A percentile compares a stretch with the other conserved stretches of the same genome.
Conservation (phyloP, 2,113 vertebrate genomes). For the Sylvilagus bachmani region DNA sequence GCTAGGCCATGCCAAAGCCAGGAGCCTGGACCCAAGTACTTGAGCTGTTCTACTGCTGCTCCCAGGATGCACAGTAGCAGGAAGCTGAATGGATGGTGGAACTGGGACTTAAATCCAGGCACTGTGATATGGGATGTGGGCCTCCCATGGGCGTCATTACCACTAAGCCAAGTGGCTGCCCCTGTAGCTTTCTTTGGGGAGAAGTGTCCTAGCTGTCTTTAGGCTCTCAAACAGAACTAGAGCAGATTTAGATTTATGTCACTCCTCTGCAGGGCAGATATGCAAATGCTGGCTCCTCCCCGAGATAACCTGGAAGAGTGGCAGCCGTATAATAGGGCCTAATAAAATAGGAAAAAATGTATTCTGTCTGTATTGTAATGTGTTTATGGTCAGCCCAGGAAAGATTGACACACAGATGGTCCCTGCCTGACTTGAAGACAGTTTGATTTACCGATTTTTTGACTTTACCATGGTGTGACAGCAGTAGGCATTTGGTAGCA, state of each 20-base stretch:
- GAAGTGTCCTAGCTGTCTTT: background rate
- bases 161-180: too few species aligned
- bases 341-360: background rate
- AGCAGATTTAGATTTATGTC: conserved; percentile 33
- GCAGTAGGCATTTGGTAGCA: background rate
- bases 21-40: too few species aligned
- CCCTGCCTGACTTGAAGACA: background rate
- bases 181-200: background rate
- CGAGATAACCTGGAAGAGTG: background rate
- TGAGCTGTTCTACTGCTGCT: too few species aligned
- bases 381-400: background rate
- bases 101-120: too few species aligned
- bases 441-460: background rate
- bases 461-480: background rate
- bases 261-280: background rate
- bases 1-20: too few species aligned
- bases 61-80: too few species aligned
- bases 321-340: background rate
- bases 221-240: background rate
- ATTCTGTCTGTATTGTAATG: background rate
- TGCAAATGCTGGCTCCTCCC: background rate
- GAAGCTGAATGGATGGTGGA: too few species aligned
- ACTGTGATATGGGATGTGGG: too few species aligned
- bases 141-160: too few species aligned
- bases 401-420: background rate